Evolutionary conservation across 2,113 vertebrate genomes (phyloP).

Genomic region (Carassius gibelio): DNA sequence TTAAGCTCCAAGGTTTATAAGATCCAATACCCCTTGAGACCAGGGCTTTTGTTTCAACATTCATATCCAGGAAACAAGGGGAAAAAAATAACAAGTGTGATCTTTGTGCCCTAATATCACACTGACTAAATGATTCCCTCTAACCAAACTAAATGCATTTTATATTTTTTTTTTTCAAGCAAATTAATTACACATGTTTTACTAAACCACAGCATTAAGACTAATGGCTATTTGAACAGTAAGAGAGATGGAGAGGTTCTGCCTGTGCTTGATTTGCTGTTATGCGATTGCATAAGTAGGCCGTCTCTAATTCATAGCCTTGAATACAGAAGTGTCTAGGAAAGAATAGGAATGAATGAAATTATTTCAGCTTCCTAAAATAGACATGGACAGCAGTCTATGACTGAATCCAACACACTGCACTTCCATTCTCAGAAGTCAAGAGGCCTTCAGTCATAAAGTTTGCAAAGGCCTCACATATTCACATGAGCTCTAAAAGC

Average conservation of each 20-base stretch:
- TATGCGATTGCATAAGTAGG: background rate
- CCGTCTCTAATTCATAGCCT: background rate
- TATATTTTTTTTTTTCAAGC: slow-evolving; percentile 23
- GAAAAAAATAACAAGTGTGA: background rate
- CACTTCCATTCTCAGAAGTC: background rate
- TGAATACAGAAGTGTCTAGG: background rate
- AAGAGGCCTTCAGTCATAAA: background rate
- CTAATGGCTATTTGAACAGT: slow-evolving; percentile 8
- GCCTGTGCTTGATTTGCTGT: background rate
- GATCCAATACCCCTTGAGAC: background rate
- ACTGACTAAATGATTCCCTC: background rate
- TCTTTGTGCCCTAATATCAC: background rate
- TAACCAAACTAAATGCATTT: slow-evolving; percentile 10
- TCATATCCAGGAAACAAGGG: background rate
- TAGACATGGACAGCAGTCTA: slow-evolving; percentile 17
- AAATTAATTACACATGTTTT: slow-evolving; percentile 16
- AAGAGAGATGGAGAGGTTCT: background rate
- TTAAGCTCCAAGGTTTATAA: slow-evolving; percentile 3
- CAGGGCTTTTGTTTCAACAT: background rate
- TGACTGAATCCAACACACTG: slow-evolving; percentile 6
- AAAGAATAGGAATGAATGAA: background rate
- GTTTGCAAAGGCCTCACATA: slow-evolving; percentile 27
- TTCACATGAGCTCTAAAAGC: slow-evolving; percentile 44
- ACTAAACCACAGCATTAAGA: slow-evolving; percentile 20
- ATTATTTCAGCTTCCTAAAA: slow-evolving; percentile 25